A percentile compares a stretch with the other conserved stretches of the same genome.
These are phyloP conservation scores for Cardiocondyla obscurior DNA, from an alignment of 1,140 invertebrate species.

Conservation along the genomic window DNA sequence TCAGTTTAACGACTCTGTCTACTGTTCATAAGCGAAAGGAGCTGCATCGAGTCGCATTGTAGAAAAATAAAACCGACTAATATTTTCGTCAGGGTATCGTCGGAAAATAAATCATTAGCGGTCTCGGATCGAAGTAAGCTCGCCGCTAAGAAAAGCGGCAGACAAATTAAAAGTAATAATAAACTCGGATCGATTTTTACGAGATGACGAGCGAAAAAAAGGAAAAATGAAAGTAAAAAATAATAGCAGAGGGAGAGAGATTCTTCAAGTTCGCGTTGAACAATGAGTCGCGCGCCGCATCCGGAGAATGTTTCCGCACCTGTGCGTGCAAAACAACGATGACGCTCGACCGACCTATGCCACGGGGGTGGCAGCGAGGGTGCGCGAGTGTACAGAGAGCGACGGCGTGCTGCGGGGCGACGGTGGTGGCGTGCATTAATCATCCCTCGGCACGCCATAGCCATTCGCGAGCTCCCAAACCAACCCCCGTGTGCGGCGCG, in stretches of 20 bases:
- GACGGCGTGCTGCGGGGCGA: slow-evolving; percentile 50
- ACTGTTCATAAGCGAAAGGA: background rate
- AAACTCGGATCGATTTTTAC: background rate
- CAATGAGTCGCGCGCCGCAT: slow-evolving; percentile 36
- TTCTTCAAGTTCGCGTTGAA: slow-evolving; percentile 33
- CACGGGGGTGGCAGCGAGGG: slow-evolving; percentile 21
- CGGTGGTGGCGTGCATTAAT: slow-evolving; percentile 60
- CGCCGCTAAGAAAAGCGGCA: background rate
- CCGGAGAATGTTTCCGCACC: slow-evolving; percentile 50
- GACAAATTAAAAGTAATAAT: background rate
- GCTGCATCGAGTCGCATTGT: background rate
- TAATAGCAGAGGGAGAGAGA: background rate
- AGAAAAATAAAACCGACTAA: background rate
- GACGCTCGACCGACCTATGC: slow-evolving; percentile 54
- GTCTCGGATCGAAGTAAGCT: background rate
- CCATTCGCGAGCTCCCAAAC: slow-evolving; percentile 62
- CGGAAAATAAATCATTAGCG: background rate
- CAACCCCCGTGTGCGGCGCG: slow-evolving; percentile 50
- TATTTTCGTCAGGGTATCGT: background rate
- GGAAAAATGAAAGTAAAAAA: background rate
- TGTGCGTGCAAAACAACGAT: slow-evolving; percentile 57
- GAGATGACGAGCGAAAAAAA: background rate
- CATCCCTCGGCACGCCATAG: slow-evolving; percentile 63
- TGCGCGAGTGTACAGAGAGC: slow-evolving; percentile 24
- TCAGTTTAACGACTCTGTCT: background rate